Conservation (phyloP, 2,113 vertebrate species). For the Trachemys scripta region DNA sequence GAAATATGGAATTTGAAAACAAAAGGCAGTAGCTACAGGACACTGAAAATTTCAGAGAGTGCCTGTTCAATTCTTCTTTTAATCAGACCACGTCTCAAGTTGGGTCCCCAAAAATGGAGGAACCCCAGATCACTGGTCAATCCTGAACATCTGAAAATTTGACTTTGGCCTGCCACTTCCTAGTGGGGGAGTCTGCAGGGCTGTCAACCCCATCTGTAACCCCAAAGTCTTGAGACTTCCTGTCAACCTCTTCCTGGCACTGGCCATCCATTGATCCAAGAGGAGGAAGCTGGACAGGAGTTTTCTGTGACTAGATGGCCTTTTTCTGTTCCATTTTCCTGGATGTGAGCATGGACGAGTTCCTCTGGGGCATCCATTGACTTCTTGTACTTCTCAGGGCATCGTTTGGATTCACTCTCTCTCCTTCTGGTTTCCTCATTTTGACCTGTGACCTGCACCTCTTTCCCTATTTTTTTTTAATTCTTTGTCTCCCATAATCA, state of each 20-base stretch:
- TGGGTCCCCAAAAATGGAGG: background rate
- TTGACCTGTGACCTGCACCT: background rate
- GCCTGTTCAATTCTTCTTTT: background rate
- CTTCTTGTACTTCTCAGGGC: background rate
- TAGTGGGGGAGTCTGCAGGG: background rate
- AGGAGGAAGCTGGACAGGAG: background rate
- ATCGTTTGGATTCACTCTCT: background rate
- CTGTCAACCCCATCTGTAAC: background rate
- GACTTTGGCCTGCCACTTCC: background rate
- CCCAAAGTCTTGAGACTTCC: background rate
- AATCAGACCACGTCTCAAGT: background rate
- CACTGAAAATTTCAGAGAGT: rapidly evolving
- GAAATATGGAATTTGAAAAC: rapidly evolving
- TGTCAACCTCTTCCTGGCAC: background rate
- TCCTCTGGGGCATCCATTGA: background rate
- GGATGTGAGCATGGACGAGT: background rate
- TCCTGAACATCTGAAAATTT: background rate
- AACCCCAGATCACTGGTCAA: background rate
- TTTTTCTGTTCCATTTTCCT: background rate
- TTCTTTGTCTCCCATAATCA: rapidly evolving
- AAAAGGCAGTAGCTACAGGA: background rate
- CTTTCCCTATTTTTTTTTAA: background rate
- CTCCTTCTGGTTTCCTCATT: background rate
- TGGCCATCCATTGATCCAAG: background rate
- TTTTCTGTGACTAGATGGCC: background rate